A percentile compares a stretch with the other conserved stretches of the same genome.
phyloP scores from a whole-genome alignment of 2,888 invertebrate species.

The Drosophila maculinotata region DNA sequence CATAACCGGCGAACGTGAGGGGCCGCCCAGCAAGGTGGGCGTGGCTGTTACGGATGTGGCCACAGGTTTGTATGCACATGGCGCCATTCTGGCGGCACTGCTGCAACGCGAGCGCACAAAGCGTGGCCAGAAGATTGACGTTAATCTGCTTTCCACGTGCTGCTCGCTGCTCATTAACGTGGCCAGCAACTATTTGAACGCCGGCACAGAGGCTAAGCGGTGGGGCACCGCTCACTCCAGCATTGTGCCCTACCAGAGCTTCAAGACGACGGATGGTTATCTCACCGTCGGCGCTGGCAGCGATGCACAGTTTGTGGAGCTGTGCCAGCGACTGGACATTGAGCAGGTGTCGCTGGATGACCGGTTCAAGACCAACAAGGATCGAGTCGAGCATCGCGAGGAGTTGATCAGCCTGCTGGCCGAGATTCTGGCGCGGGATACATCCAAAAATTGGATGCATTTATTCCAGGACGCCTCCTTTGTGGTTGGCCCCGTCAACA shows the following conservation, averaged over 20 bases:
- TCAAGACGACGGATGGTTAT: slow-evolving; percentile 92
- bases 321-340: slow-evolving; percentile 89
- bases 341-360: slow-evolving; percentile 87
- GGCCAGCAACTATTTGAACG: slow-evolving; percentile 95
- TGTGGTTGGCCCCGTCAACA: slow-evolving; percentile 96
- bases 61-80: slow-evolving; percentile 97
- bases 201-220: slow-evolving; percentile 90
- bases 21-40: slow-evolving; percentile 95
- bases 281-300: slow-evolving; percentile 95
- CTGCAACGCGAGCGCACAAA: slow-evolving; percentile 91
- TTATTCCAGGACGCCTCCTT: slow-evolving; percentile 91
- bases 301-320: slow-evolving; percentile 91
- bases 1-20: slow-evolving; percentile 93
- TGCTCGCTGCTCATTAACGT: slow-evolving; percentile 95
- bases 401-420: slow-evolving; percentile 88
- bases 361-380: slow-evolving; percentile 90
- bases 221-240: slow-evolving; percentile 98
- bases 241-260: slow-evolving; percentile 97
- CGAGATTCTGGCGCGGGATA: slow-evolving; percentile 87
- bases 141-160: slow-evolving; percentile 96
- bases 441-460: slow-evolving; percentile 90
- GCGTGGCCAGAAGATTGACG: slow-evolving; percentile 96
- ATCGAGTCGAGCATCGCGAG: slow-evolving; percentile 91
- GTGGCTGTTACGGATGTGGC: slow-evolving; percentile 97
- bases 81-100: slow-evolving; percentile 96